Evolutionary conservation across 2,888 invertebrate genomes (phyloP), one percentile per base, ranked within the genome.

Genomic region (Merodon equestris): DNA sequence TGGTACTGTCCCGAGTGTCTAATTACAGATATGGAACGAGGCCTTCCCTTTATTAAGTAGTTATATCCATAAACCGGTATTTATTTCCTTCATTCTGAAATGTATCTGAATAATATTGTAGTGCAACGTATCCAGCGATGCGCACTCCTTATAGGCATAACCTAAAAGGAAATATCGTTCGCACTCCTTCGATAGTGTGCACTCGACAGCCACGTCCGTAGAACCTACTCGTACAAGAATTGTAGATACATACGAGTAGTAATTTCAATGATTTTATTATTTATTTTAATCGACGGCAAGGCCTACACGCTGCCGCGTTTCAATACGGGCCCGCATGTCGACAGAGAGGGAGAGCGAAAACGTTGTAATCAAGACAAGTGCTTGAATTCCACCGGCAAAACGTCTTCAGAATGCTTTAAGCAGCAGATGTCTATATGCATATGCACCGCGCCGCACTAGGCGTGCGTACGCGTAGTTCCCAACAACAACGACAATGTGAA

Each of bases 211-310:
- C n/a, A n/a, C n/a, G n/a, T 63, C 40, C 66, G 66, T 66, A 72
- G 66, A 44, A 56, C 61, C 61, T 57, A 68, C 48, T 17, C 60
- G 56, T 56, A 67, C 50, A 51, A 51, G 34, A 48, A 13, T 51
- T 61, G 40, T 61, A 60, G 44, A 51, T 44, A 60, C 64, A 60
- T 38, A 64, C 27, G 27, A 27, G 27, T 27, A 4, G 76, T 60
- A 66, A 71, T 72, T 61, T 51, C 56, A 61, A 57, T 77, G 66
- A 67, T 67, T 77, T 77, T 61, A 77, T 77, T 77, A 72, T 72
- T 77, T 67, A 66, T 66, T 66, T 44, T 42, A 57, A 77, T 67
- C 51, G 66, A 17, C 17, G 56, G 17, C 27, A 27, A 51, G 51
- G 13, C 45, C 34, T 12, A n/a, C 58, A 19, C 48, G 27, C 45